Percentiles rank a stretch among this genome's conserved stretches.
Evolutionary conservation across 2,888 invertebrate species (phyloP).

Genomic region (Tethea ocularis): DNA sequence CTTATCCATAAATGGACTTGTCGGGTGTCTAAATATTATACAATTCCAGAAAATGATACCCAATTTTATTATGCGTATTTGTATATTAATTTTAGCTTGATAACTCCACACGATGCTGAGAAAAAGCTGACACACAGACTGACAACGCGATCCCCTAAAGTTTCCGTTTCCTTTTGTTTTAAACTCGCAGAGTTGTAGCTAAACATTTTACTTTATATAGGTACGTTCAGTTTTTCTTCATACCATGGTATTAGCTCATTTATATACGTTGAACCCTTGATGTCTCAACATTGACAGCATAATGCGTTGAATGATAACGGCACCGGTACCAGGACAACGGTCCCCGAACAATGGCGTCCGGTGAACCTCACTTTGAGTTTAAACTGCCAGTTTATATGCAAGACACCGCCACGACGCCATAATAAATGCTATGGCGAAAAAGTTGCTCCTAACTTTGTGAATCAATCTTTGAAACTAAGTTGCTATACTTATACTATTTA

Average conservation of each 20-base stretch:
- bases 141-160: too few relatives aligned
- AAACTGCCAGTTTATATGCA: conserved; percentile 7
- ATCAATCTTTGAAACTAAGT: not conserved
- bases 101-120: too few relatives aligned
- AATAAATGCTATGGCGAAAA: conserved; percentile 4
- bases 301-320: not conserved
- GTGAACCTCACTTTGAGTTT: not conserved
- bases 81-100: too few relatives aligned
- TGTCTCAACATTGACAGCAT: not conserved
- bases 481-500: not conserved
- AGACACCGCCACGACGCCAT: not conserved
- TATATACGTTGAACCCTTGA: not conserved
- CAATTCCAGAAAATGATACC: too few relatives aligned
- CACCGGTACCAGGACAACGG: conserved; percentile 6
- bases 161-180: too few relatives aligned
- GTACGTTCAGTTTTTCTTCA: not conserved
- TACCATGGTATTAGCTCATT: not conserved
- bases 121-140: too few relatives aligned
- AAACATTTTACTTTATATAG: too few relatives aligned
- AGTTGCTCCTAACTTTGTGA: not conserved
- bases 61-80: too few relatives aligned
- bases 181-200: too few relatives aligned
- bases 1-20: too few relatives aligned
- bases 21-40: too few relatives aligned
- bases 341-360: conserved; percentile 6